Evolutionary conservation across 2,113 vertebrate genomes (phyloP).

Genomic region (Eidolon helvum): DNA sequence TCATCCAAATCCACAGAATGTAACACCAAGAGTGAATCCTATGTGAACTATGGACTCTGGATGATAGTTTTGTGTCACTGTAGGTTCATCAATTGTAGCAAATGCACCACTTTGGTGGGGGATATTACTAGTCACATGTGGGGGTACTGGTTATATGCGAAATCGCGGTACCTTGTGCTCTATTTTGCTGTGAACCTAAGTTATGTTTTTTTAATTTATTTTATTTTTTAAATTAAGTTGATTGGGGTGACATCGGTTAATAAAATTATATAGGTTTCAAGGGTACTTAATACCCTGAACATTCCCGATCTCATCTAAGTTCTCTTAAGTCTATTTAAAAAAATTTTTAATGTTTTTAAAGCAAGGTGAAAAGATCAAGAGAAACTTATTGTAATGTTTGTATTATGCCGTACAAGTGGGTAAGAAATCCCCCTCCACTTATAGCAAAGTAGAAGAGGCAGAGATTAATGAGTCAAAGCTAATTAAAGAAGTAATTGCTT

Average conservation of each 20-base stretch:
- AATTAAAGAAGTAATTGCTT: conserved; percentile 81
- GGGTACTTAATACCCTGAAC: too few species aligned
- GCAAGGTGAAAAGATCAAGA: background rate
- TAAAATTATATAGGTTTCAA: too few species aligned
- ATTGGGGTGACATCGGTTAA: too few species aligned
- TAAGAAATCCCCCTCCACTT: background rate
- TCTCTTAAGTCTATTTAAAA: background rate
- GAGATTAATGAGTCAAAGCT: conserved; percentile 73
- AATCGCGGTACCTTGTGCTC: background rate
- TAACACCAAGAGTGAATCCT: too few species aligned
- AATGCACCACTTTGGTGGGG: background rate
- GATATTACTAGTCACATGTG: background rate
- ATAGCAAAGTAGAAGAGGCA: conserved; percentile 51
- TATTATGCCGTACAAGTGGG: conserved; percentile 17
- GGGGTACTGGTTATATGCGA: background rate
- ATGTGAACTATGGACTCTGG: background rate
- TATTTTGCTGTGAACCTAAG: background rate
- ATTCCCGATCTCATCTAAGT: too few species aligned
- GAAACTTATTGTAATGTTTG: background rate
- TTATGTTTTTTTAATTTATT: background rate
- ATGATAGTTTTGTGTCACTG: background rate
- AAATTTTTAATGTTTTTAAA: background rate
- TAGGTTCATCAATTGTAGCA: background rate
- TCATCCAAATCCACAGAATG: background rate
- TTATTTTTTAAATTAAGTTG: too few species aligned